A percentile compares a stretch with the other conserved stretches of the same genome.
phyloP scores from a whole-genome alignment of 1,140 invertebrate genomes.

The Leptinotarsa defecta region DNA sequence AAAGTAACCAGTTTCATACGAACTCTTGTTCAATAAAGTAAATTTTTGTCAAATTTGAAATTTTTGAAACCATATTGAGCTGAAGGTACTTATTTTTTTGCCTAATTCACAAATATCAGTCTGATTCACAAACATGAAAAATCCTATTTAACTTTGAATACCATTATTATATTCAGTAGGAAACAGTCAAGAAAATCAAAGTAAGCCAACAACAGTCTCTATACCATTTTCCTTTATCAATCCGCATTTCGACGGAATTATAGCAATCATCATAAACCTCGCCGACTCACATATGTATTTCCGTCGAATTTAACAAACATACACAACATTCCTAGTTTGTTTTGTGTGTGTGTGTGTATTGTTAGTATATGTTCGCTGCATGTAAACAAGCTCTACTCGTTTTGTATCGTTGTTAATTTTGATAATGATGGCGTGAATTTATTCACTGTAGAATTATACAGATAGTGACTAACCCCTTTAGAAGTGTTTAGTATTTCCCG shows the following conservation, averaged over 20 bases:
- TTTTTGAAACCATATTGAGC: no score
- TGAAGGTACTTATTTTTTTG: no score
- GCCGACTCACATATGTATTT: not conserved
- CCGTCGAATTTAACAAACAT: constrained; percentile 3
- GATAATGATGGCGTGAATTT: constrained; percentile 3
- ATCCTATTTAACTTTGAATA: no score
- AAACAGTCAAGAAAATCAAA: no score
- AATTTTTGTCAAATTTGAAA: no score
- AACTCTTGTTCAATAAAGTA: no score
- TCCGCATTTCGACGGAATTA: not conserved
- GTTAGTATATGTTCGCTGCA: constrained; percentile 3
- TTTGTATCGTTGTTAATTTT: constrained; percentile 3
- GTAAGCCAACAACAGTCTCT: no score
- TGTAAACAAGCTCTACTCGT: constrained; percentile 1
- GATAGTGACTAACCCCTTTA: not conserved
- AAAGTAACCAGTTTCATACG: no score
- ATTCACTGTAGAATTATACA: not conserved
- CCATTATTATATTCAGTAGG: no score
- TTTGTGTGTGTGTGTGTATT: constrained; percentile 5
- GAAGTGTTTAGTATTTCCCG: not conserved
- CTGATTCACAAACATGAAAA: no score
- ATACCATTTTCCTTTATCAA: not conserved
- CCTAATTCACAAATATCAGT: no score
- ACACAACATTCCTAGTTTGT: not conserved
- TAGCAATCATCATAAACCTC: not conserved